Percentiles rank a stretch among this genome's conserved stretches.
Evolutionary conservation across 2,113 vertebrate species (phyloP).

Genomic region (Atherinomorus stipes): DNA sequence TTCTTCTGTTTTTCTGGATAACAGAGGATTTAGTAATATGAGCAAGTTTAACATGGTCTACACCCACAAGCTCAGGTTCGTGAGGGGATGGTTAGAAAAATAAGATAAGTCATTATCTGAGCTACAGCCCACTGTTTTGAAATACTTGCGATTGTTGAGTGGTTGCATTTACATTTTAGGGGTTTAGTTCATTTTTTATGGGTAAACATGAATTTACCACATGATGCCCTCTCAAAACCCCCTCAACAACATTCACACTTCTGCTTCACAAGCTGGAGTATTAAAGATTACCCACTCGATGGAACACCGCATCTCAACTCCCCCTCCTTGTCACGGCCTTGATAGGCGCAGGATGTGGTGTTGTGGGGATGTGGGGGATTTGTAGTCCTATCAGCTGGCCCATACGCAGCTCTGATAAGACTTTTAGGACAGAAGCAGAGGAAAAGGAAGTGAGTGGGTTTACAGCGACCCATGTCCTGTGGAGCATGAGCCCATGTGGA

Average conservation of each 20-base stretch:
- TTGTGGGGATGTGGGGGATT: constrained; percentile 68
- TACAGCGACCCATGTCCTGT: constrained; percentile 75
- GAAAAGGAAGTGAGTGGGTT: constrained; percentile 77
- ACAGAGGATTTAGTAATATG: constrained; percentile 63
- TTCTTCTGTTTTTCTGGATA: constrained; percentile 42
- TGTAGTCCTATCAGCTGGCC: constrained; percentile 78
- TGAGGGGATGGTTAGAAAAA: constrained; percentile 52
- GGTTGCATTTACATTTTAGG: constrained; percentile 41
- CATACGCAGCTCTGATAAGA: constrained; percentile 75
- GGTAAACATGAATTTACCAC: constrained; percentile 18
- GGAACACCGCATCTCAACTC: constrained; percentile 16
- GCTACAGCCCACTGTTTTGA: constrained; percentile 41
- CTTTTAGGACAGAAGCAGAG: constrained; percentile 63
- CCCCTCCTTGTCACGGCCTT: constrained; percentile 59
- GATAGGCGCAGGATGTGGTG: constrained; percentile 76
- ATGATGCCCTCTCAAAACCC: not conserved
- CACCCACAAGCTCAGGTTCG: constrained; percentile 42
- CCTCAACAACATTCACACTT: not conserved
- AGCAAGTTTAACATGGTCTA: constrained; percentile 52
- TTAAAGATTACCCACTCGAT: constrained; percentile 9
- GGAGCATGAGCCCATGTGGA: constrained; percentile 71
- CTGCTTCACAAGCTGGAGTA: not conserved
- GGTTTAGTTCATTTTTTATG: constrained; percentile 32
- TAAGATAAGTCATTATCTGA: constrained; percentile 50
- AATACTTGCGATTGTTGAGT: constrained; percentile 8